Conservation (phyloP, 2,888 invertebrate genomes). For the Tolmerus cingulatus region DNA sequence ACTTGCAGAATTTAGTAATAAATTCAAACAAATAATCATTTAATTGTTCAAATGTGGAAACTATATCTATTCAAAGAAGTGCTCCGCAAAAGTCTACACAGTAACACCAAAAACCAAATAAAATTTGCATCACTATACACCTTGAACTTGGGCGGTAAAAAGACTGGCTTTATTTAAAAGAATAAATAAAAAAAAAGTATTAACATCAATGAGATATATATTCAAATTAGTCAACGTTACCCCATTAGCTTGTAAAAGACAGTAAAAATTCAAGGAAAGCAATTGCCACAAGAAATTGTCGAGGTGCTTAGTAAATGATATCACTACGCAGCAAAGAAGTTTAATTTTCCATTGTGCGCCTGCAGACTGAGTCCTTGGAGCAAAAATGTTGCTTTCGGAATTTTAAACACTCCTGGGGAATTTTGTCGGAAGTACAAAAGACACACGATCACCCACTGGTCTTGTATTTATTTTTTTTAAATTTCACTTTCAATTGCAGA, state of each 20-base stretch:
- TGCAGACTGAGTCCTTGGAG: not conserved
- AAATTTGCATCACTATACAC: not conserved
- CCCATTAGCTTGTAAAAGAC: not conserved
- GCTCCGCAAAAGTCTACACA: not conserved
- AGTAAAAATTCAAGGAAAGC: not conserved
- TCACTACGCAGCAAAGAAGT: conserved; percentile 8
- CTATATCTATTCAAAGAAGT: not conserved
- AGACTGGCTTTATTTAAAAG: not conserved
- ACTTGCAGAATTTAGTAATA: not conserved
- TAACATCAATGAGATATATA: not conserved
- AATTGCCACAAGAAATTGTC: not conserved
- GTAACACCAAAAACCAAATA: not conserved
- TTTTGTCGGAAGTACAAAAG: not conserved
- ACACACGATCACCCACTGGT: not conserved
- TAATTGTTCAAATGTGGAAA: not conserved
- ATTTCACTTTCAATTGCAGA: not conserved
- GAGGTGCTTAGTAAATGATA: not conserved
- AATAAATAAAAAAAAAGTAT: not conserved
- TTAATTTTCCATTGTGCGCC: not conserved
- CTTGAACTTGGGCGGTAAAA: conserved; percentile 12
- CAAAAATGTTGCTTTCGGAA: not conserved
- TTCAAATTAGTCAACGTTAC: conserved; percentile 15
- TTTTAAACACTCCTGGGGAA: not conserved
- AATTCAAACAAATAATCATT: not conserved
- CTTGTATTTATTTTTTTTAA: not conserved